A percentile compares a stretch with the other conserved stretches of the same genome.
phyloP scores from a whole-genome alignment of 2,113 vertebrate genomes.

The Vulpes lagopus region DNA sequence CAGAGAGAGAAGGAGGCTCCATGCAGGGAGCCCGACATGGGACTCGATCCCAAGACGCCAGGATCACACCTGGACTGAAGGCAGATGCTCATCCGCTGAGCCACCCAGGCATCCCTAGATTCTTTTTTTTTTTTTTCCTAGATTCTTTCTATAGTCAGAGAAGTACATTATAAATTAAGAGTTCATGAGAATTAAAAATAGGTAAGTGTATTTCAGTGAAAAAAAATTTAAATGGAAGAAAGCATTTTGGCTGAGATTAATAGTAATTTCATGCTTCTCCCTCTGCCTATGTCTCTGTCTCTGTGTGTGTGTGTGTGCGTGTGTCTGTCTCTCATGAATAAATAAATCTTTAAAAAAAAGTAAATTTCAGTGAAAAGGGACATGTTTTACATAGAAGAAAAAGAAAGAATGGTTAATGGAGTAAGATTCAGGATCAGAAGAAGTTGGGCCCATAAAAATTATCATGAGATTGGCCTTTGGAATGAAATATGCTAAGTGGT shows the following conservation, averaged over 20 bases:
- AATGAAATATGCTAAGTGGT: not conserved
- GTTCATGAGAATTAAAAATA: not conserved
- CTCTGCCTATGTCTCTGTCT: too few relatives aligned
- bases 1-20: too few relatives aligned
- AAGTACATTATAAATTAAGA: not conserved
- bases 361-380: not conserved
- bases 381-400: not conserved
- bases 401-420: not conserved
- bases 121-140: not conserved
- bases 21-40: too few relatives aligned
- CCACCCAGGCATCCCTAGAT: not conserved
- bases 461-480: not conserved
- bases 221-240: not conserved
- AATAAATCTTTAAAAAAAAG: not conserved
- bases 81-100: too few relatives aligned
- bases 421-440: not conserved
- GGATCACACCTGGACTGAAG: too few relatives aligned
- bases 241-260: not conserved
- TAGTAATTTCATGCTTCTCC: too few relatives aligned
- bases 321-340: too few relatives aligned
- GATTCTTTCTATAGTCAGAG: not conserved
- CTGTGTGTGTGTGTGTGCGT: too few relatives aligned
- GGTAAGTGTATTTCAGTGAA: not conserved
- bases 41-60: too few relatives aligned
- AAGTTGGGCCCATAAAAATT: not conserved